Evolutionary conservation across 2,888 invertebrate species (phyloP), one percentile per base, ranked within the genome.

Genomic region (Zelleria hepariella): DNA sequence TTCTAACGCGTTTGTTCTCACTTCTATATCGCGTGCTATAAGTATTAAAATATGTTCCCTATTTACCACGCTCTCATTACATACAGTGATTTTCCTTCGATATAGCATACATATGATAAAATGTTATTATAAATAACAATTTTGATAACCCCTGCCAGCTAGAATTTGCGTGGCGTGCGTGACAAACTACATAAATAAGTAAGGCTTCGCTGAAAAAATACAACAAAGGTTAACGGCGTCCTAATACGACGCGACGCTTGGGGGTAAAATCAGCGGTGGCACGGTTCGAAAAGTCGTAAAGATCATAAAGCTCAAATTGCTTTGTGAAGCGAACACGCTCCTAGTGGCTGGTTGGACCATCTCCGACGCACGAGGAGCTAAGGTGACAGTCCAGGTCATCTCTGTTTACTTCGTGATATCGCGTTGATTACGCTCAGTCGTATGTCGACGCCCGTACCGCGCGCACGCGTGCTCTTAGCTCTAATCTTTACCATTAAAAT

Each of bases 61-160:
- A 10, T 42, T 42, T 42, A 42, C 15, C 32, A 42, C 1, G 32
- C 32, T 42, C 32, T 42, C 32, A 15, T 42, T 42, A 42, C 32
- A 42, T 42, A 42, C 10, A 10, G 32, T 32, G 7, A 32, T 32
- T 32, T 32, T 32, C 32, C 32, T 10, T 6, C 32, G 10, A 7
- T 32, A 32, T 10, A 32, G 10, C 32, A 32, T n/a, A n/a, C n/a
- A n/a, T n/a, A n/a, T n/a, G n/a, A n/a, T n/a, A n/a, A n/a, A n/a
- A n/a, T n/a, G n/a, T n/a, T n/a, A n/a, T 7, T 61, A 64, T 67
- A 66, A 65, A 72, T 21, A 20, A 51, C 67, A 60, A 62, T 75
- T 78, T 78, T 72, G 74, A 73, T 81, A 80, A 81, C 78, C 66
- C 66, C 64, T 66, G 62, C 59, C 52, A 61, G 62, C 65, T 49